Percentiles rank a stretch among this genome's conserved stretches.
Evolutionary conservation across 2,797 vertebrate genomes (phyloP).

Genomic region (Phataginus tetradactyla): DNA sequence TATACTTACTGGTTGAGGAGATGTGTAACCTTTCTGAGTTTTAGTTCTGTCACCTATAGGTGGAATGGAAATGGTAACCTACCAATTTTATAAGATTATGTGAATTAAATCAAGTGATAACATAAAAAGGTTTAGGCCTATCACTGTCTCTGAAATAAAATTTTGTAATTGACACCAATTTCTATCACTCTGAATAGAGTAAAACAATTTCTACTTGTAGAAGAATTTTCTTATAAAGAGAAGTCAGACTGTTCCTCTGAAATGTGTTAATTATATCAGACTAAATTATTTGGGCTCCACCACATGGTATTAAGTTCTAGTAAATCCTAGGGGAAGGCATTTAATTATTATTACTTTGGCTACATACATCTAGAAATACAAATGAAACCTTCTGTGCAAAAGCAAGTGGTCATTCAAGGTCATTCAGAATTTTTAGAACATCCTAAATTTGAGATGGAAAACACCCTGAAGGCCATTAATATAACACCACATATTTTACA

Average conservation of each 20-base stretch:
- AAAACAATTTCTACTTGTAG: constrained; percentile 5
- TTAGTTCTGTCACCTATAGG: background rate
- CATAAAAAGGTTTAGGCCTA: background rate
- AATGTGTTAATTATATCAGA: constrained; percentile 25
- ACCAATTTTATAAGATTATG: background rate
- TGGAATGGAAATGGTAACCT: constrained; percentile 3
- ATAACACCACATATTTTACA: background rate
- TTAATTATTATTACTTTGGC: constrained; percentile 17
- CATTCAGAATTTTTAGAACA: background rate
- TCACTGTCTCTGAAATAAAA: constrained; percentile 36
- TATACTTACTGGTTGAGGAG: background rate
- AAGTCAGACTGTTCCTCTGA: background rate
- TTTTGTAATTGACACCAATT: constrained; percentile 17
- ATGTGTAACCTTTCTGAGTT: constrained; percentile 11
- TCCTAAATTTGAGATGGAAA: background rate
- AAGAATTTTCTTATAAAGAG: constrained; percentile 7
- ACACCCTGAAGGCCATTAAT: background rate
- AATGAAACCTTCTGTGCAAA: constrained; percentile 20
- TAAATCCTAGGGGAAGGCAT: constrained; percentile 27
- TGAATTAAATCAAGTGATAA: background rate
- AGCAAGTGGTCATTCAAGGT: background rate
- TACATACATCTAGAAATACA: constrained; percentile 45
- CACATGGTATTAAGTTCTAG: constrained; percentile 22
- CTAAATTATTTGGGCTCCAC: constrained; percentile 7
- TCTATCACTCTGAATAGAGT: background rate